Percentiles rank a stretch among this genome's conserved stretches.
phyloP scores from a whole-genome alignment of 30 jellyfish, hydroid and myxozoan genomes.

The Rhopilema esculentum region DNA sequence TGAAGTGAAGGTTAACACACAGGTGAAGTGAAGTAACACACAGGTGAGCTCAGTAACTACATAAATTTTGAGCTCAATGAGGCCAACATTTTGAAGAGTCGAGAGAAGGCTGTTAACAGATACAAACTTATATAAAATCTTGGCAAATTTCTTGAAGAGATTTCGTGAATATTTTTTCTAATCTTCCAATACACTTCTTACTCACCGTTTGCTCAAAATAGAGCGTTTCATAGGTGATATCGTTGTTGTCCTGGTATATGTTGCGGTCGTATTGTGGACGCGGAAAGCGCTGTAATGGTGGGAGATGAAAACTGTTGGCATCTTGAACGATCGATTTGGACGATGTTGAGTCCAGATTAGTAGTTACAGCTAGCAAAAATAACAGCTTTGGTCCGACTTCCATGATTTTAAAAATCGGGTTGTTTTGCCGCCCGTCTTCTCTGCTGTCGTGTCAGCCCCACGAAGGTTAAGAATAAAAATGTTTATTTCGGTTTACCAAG shows the following conservation, averaged over 20 bases:
- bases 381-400: neutral
- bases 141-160: neutral
- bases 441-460: neutral
- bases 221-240: constrained; percentile 36
- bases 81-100: neutral
- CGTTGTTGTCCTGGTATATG: constrained; percentile 33
- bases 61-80: no score
- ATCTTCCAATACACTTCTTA: no score
- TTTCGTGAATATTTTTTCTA: no score
- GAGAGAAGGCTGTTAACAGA: neutral
- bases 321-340: neutral
- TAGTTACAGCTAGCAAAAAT: neutral
- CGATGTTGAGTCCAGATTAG: neutral
- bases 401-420: neutral
- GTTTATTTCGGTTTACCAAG: neutral
- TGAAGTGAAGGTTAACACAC: no score
- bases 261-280: constrained; percentile 10
- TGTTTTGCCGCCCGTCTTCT: neutral
- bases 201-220: constrained; percentile 66
- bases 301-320: neutral
- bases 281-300: constrained; percentile 24
- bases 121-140: neutral
- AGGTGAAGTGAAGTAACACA: no score
- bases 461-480: neutral
- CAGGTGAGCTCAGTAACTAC: no score